phyloP scores from a whole-genome alignment of 2,113 vertebrate species.

The Apteryx owenii region DNA sequence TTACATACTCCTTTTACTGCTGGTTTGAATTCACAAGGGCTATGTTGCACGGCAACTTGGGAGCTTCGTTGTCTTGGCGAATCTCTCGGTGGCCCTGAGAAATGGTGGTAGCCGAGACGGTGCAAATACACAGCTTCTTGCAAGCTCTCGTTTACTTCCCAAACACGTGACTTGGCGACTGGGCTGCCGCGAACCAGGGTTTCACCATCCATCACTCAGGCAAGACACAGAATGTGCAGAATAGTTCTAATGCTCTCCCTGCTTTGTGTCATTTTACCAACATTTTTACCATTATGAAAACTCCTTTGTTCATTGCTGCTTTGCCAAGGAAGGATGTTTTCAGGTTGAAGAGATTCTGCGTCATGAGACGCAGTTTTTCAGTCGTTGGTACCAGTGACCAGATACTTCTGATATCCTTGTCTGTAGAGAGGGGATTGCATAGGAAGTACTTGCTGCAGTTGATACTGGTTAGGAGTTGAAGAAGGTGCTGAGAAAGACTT shows the following conservation, averaged over 20 bases:
- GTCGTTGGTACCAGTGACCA: not conserved
- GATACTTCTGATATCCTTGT: not conserved
- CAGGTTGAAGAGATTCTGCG: not conserved
- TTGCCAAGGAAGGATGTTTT: not conserved
- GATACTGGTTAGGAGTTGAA: not conserved
- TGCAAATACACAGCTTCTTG: not conserved
- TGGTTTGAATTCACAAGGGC: not conserved
- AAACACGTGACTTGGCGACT: accelerated
- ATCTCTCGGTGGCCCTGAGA: not conserved
- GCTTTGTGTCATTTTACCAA: not conserved
- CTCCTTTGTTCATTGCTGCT: not conserved
- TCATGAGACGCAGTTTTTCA: not conserved
- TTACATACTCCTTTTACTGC: not conserved
- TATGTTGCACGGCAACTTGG: accelerated
- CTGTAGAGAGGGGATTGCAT: accelerated
- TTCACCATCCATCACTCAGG: accelerated
- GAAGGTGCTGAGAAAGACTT: not conserved
- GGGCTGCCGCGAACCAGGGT: not conserved
- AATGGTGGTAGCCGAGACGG: not conserved
- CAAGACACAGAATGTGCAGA: no score
- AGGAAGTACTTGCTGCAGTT: not conserved
- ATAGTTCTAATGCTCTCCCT: not conserved
- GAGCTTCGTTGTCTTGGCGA: accelerated
- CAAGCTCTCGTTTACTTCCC: not conserved
- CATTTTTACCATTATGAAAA: not conserved